Evolutionary conservation across 2,113 vertebrate species (phyloP).

Genomic region (Rhea pennata): DNA sequence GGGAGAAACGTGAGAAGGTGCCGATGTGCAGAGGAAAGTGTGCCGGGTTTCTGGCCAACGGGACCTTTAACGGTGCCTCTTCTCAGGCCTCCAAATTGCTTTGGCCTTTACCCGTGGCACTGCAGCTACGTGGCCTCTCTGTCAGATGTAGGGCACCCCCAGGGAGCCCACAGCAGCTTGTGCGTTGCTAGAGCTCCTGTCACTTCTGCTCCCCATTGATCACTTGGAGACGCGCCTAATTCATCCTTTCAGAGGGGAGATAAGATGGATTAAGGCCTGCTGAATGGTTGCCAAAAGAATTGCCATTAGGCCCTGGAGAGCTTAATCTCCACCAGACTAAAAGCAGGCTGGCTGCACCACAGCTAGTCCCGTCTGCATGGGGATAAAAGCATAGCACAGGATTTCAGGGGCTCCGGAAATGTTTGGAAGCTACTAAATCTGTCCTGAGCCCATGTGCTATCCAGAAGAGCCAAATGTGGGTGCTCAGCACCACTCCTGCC

Average conservation of each 20-base stretch:
- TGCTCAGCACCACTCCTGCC: neutral
- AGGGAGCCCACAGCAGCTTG: neutral
- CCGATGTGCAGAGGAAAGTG: fast-evolving
- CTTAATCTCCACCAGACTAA: conserved; percentile 58
- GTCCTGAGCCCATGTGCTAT: neutral
- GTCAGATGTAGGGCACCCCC: conserved; percentile 29
- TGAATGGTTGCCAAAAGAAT: conserved; percentile 47
- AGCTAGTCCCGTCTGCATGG: conserved; percentile 26
- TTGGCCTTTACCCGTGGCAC: fast-evolving
- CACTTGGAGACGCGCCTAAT: neutral
- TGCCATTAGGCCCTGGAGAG: conserved; percentile 33
- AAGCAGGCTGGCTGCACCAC: conserved; percentile 15
- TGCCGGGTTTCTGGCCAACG: fast-evolving
- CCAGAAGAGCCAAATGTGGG: neutral
- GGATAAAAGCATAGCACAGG: conserved; percentile 13
- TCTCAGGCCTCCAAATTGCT: fast-evolving
- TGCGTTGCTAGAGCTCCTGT: neutral
- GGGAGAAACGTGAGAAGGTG: neutral
- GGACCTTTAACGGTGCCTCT: fast-evolving
- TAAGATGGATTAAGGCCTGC: conserved; percentile 50
- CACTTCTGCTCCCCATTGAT: neutral
- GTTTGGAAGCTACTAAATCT: neutral
- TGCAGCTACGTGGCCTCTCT: fast-evolving
- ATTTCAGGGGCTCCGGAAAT: neutral
- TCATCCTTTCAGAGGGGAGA: conserved; percentile 41